A percentile compares a stretch with the other conserved stretches of the same genome.
phyloP scores from a whole-genome alignment of 1,140 invertebrate genomes.

The Trinorchestia longiramus region DNA sequence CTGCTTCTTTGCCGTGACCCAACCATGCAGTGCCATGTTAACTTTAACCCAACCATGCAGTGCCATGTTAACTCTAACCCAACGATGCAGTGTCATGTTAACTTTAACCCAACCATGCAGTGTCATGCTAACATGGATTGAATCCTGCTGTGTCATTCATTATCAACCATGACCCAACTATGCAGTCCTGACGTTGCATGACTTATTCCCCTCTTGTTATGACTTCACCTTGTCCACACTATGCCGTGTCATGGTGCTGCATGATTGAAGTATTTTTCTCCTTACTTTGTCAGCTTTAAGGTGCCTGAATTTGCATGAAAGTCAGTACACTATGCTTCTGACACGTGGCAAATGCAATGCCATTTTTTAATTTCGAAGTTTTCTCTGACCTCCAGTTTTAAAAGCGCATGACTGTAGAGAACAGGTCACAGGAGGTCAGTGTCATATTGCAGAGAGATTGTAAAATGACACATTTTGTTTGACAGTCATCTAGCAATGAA shows the following conservation, averaged over 20 bases:
- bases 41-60: background rate
- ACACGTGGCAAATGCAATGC: too few relatives aligned
- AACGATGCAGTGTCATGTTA: background rate
- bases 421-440: too few relatives aligned
- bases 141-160: background rate
- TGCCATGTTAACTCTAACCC: background rate
- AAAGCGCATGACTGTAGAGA: too few relatives aligned
- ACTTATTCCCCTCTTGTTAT: too few relatives aligned
- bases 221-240: background rate
- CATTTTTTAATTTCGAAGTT: too few relatives aligned
- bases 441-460: too few relatives aligned
- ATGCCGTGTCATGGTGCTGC: background rate
- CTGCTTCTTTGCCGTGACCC: conserved; percentile 10
- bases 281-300: background rate
- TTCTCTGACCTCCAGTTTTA: too few relatives aligned
- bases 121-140: background rate
- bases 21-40: background rate
- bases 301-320: background rate
- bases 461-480: too few relatives aligned
- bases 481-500: too few relatives aligned
- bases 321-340: too few relatives aligned
- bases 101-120: background rate
- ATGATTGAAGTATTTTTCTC: background rate
- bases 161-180: background rate
- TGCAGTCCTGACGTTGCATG: background rate